Base-by-base conservation (phyloP, 2,113 vertebrate species). In the Triplophysa rosa region DNA sequence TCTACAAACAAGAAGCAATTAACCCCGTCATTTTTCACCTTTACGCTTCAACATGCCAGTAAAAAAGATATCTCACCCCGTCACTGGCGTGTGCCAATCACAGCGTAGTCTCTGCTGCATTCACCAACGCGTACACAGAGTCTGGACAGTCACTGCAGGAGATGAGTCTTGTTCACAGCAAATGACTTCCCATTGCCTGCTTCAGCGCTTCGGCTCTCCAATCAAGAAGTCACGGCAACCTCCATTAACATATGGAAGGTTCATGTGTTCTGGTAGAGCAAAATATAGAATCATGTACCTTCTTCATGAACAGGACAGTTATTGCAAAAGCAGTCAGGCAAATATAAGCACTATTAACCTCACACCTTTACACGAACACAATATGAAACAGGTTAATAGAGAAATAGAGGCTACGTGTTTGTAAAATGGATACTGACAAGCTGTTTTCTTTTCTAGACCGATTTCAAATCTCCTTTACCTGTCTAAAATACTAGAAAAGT, bases 41-140 rank as follows among this genome's bases (percentile, higher is more conserved):
- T 67, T 77, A 67, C 67, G 62, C 70, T 68, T 62, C 71, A 72
- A 9, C 77, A 61, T 47, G 29, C 66, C 58, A 79, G 77, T 47
- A 82, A 65, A 69, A 59, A 62, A 45, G 56, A 62, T 56, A 24
- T 54, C 23, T 40, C n/a, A 65, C 16, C 47, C 67, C 64, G 58
- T 80, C 80, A 69, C 63, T 8, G 3, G 4, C 3, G 11, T 14
- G 45, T 77, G 84, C 49, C 84, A 84, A 84, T 84, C 83, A 84
- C 21, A 21, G 23, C 49, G 12, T 73, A 47, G 49, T 77, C 82
- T 64, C 33, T 37, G 58, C 45, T 54, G 33, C 61, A 59, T 29
- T 63, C 67, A 67, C 47, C 65, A 59, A 63, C 40, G 33, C 76
- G 33, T 23, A 17, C 24, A 21, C 56, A 58, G n/a, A 66, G n/a